Percentiles rank a stretch among this genome's conserved stretches.
These are phyloP conservation scores for Drosophila subobscura DNA, from an alignment of 1,140 invertebrate genomes.

Conservation along the genomic window DNA sequence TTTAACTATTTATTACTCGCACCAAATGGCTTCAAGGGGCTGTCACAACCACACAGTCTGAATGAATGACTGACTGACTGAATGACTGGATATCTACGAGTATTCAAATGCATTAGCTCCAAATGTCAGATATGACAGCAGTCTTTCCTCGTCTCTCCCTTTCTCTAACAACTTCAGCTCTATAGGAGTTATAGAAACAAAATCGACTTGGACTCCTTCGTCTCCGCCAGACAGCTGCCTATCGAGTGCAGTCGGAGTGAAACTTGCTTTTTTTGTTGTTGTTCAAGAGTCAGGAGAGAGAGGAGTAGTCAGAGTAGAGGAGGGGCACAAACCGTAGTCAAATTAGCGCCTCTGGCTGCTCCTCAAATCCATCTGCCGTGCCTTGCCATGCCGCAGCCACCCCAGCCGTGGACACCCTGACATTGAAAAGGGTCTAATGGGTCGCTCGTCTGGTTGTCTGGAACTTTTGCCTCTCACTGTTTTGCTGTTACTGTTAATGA, in stretches of 20 bases:
- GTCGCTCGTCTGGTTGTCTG: constrained; percentile 53
- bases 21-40: constrained; percentile 49
- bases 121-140: constrained; percentile 76
- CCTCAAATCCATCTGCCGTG: no score
- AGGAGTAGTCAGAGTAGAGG: no score
- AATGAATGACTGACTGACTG: constrained; percentile 7
- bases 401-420: constrained; percentile 1
- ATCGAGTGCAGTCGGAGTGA: no score
- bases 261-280: no score
- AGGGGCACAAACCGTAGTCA: constrained; percentile 40
- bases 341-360: constrained; percentile 70
- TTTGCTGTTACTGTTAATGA: constrained; percentile 56
- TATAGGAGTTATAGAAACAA: constrained; percentile 1
- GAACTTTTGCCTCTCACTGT: constrained; percentile 59
- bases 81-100: constrained; percentile 28
- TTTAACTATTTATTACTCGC: constrained; percentile 73
- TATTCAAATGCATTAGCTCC: constrained; percentile 76
- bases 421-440: constrained; percentile 78
- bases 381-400: no score
- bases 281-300: no score
- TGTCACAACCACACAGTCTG: constrained; percentile 10
- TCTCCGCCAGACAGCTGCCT: no score
- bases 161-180: no score
- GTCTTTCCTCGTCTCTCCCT: neutral
- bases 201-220: constrained; percentile 1